Conservation (phyloP, 2,113 vertebrate genomes). For the Cacatua alba region DNA sequence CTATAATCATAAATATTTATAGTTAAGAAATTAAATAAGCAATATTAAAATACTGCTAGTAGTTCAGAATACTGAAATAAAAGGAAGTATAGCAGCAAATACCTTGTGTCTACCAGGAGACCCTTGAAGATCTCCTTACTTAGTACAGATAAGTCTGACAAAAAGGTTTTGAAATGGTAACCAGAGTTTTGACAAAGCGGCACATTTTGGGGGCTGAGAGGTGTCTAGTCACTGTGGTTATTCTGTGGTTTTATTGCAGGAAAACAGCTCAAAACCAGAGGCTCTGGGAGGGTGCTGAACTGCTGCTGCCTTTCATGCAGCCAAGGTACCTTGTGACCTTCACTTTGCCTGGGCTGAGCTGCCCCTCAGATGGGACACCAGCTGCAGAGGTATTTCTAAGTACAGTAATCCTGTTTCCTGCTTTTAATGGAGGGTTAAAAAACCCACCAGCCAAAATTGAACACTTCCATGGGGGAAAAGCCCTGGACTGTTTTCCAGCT, state of each 20-base stretch:
- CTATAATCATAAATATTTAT: background rate
- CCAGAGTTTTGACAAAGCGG: fast-evolving
- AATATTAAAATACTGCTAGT: background rate
- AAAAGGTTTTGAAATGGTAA: background rate
- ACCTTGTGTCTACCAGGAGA: fast-evolving
- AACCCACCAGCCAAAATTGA: background rate
- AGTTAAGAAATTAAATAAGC: background rate
- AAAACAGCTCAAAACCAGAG: background rate
- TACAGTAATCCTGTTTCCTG: fast-evolving
- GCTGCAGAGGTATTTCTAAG: background rate
- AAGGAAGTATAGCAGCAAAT: background rate
- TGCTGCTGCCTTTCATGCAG: fast-evolving
- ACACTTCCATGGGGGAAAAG: background rate
- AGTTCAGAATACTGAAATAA: background rate
- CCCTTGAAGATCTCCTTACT: background rate
- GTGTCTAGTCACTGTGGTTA: fast-evolving
- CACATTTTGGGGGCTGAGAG: fast-evolving
- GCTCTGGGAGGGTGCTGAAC: background rate
- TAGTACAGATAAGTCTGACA: background rate
- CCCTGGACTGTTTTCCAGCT: background rate
- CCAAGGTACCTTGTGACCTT: fast-evolving
- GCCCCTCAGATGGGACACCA: fast-evolving
- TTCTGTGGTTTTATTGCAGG: background rate
- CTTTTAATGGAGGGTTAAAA: fast-evolving
- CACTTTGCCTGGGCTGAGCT: fast-evolving